A percentile compares a stretch with the other conserved stretches of the same genome.
These are phyloP conservation scores for Nephrotoma guestfalica DNA, from an alignment of 2,888 invertebrate species.

Conservation along the genomic window DNA sequence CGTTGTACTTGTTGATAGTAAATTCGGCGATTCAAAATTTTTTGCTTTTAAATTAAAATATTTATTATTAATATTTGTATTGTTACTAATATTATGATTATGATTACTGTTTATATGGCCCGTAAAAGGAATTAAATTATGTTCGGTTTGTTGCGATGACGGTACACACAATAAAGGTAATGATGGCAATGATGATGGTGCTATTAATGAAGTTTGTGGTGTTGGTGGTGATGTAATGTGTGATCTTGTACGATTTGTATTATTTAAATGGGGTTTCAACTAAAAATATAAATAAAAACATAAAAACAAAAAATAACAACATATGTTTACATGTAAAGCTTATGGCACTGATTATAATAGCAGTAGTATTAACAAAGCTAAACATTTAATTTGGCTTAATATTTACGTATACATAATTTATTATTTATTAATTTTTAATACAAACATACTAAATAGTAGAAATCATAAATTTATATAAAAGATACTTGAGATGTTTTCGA, in stretches of 20 bases:
- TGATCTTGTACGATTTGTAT: background rate
- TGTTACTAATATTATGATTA: background rate
- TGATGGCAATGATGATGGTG: background rate
- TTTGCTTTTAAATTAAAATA: background rate
- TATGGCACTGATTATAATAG: background rate
- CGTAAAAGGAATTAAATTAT: background rate
- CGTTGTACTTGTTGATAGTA: background rate
- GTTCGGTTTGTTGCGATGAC: background rate
- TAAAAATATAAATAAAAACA: background rate
- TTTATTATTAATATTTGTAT: background rate
- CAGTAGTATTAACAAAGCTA: background rate
- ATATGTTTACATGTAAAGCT: background rate
- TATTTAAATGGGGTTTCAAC: slow-evolving; percentile 1
- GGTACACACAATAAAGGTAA: background rate
- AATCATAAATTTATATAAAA: background rate
- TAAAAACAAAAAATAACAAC: background rate
- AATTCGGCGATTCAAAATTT: background rate
- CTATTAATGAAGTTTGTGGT: background rate
- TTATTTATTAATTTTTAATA: background rate
- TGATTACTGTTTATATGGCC: background rate
- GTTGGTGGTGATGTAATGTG: background rate
- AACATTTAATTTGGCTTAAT: background rate
- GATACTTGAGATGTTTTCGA: background rate
- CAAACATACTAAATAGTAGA: background rate
- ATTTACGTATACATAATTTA: background rate